Conservation (phyloP, 2,888 invertebrate genomes). For the Caenorhabditis japonica region DNA sequence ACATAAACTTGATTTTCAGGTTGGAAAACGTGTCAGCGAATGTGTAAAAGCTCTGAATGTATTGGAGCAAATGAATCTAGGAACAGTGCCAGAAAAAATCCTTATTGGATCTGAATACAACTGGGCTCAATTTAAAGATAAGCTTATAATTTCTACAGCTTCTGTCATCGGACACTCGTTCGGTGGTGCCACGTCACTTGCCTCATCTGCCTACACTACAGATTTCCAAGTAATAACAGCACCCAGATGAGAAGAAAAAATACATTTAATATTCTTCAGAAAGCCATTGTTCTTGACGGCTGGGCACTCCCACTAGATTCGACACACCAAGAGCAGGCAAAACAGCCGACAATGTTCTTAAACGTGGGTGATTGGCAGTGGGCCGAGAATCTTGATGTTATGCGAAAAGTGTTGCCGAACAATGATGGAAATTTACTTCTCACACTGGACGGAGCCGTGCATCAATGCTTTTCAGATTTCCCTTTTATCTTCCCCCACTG, state of each 20-base stretch:
- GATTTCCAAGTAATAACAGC: slow-evolving; percentile 63
- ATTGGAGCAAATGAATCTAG: slow-evolving; percentile 77
- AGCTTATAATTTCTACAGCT: slow-evolving; percentile 63
- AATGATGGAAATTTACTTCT: slow-evolving; percentile 52
- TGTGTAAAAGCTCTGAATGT: slow-evolving; percentile 77
- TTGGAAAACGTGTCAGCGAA: slow-evolving; percentile 78
- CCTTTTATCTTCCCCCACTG: slow-evolving; percentile 76
- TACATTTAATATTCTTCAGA: slow-evolving; percentile 33
- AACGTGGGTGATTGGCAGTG: slow-evolving; percentile 82
- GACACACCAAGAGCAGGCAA: slow-evolving; percentile 78
- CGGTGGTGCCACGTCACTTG: slow-evolving; percentile 82
- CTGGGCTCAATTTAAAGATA: slow-evolving; percentile 77
- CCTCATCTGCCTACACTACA: slow-evolving; percentile 80
- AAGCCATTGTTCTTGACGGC: slow-evolving; percentile 81
- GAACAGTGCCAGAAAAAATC: slow-evolving; percentile 67
- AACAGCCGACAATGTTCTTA: slow-evolving; percentile 81
- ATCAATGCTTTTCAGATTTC: slow-evolving; percentile 78
- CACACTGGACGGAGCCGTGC: slow-evolving; percentile 77
- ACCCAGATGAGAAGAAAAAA: slow-evolving; percentile 10
- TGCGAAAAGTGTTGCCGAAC: slow-evolving; percentile 74
- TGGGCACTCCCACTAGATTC: slow-evolving; percentile 82
- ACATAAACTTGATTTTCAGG: too few relatives aligned
- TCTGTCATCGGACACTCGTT: slow-evolving; percentile 83
- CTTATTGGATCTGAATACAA: slow-evolving; percentile 77
- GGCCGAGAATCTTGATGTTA: slow-evolving; percentile 80